phyloP scores from a whole-genome alignment of 2,888 invertebrate genomes.

The Pseudococcus viburni region DNA sequence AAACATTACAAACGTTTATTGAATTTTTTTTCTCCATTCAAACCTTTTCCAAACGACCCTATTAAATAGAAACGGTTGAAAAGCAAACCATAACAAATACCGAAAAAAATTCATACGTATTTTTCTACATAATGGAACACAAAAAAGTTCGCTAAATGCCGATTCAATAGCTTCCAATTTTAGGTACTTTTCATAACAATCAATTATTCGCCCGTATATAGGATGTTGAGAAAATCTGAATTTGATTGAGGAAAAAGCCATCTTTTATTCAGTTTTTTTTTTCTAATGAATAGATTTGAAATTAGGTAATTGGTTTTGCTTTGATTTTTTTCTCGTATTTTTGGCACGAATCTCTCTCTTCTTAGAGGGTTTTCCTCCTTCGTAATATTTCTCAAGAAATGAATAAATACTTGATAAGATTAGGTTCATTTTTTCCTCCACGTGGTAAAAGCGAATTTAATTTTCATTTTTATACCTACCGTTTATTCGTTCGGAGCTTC shows the following conservation, averaged over 20 bases:
- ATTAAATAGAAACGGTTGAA: slow-evolving; percentile 51
- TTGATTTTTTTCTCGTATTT: slow-evolving; percentile 16
- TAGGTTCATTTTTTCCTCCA: background rate
- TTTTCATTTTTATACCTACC: background rate
- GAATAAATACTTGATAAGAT: slow-evolving; percentile 32
- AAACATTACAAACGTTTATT: slow-evolving; percentile 36
- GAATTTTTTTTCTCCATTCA: slow-evolving; percentile 34
- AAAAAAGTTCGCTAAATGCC: slow-evolving; percentile 45
- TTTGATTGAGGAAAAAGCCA: slow-evolving; percentile 46
- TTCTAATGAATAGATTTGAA: slow-evolving; percentile 48
- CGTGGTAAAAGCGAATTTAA: background rate
- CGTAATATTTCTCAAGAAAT: background rate
- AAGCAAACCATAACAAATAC: slow-evolving; percentile 52
- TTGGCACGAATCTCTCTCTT: slow-evolving; percentile 11
- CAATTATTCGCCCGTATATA: slow-evolving; percentile 40
- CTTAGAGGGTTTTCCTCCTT: background rate
- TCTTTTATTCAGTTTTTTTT: slow-evolving; percentile 43
- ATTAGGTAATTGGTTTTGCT: slow-evolving; percentile 48
- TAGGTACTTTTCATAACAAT: slow-evolving; percentile 49
- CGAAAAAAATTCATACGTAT: slow-evolving; percentile 48
- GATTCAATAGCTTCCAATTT: slow-evolving; percentile 54
- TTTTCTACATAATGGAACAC: slow-evolving; percentile 52
- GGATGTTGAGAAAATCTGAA: slow-evolving; percentile 50
- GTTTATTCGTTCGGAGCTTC: background rate
- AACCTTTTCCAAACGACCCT: slow-evolving; percentile 51